These are phyloP conservation scores for Acipenser transmontanus DNA, from an alignment of 2,797 vertebrate species.

Conservation along the genomic window DNA sequence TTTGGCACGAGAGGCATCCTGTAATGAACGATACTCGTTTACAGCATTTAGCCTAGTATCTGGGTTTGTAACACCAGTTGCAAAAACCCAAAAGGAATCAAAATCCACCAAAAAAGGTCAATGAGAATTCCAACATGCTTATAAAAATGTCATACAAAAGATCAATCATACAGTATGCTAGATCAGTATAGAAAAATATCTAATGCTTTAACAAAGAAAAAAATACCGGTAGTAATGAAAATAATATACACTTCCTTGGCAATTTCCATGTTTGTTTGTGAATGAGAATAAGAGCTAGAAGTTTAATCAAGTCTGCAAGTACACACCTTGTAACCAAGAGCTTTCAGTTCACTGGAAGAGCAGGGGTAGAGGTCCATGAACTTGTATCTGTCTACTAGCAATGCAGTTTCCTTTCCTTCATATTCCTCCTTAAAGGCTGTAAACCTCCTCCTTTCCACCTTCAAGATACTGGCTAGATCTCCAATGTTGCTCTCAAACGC, in stretches of 20 bases:
- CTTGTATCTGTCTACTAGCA: constrained; percentile 94
- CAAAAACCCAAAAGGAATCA: too few species aligned
- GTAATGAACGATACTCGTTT: constrained; percentile 24
- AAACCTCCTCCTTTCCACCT: constrained; percentile 92
- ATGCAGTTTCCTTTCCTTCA: constrained; percentile 93
- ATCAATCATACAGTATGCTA: too few species aligned
- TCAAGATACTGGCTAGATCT: constrained; percentile 94
- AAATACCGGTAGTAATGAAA: too few species aligned
- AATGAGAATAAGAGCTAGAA: background rate
- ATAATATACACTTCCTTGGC: too few species aligned
- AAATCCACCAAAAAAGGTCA: too few species aligned
- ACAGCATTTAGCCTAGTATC: too few species aligned
- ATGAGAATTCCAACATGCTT: too few species aligned
- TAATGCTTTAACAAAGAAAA: too few species aligned
- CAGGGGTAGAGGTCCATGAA: constrained; percentile 99
- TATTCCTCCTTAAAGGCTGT: constrained; percentile 96
- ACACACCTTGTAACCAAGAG: constrained; percentile 91
- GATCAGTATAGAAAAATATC: too few species aligned
- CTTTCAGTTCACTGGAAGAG: constrained; percentile 92
- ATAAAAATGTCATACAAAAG: too few species aligned
- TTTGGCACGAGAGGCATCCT: constrained; percentile 97
- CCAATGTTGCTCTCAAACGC: constrained; percentile 98
- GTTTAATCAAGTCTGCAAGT: background rate
- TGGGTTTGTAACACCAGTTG: too few species aligned
- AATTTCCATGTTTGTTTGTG: too few species aligned